Base-by-base conservation (phyloP, 2,797 vertebrate species). In the Strix occidentalis region DNA sequence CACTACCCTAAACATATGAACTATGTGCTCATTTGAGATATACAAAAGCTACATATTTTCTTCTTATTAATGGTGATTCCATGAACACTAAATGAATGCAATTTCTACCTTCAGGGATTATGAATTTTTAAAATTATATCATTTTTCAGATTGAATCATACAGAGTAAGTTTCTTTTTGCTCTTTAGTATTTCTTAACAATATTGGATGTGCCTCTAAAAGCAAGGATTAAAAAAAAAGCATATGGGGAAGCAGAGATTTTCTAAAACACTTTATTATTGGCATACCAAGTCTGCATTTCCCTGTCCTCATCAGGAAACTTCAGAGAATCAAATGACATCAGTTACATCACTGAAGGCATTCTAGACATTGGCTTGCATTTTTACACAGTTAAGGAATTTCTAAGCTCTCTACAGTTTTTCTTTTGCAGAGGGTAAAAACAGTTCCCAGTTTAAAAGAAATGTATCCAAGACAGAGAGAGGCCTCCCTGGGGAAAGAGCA, bases 331-430 rank as follows among this genome's bases (percentile, higher is more conserved):
- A 86, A 65, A 84, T 72, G 41, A 54, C 85, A 91, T 65, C 64
- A 86, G 58, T 72, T 87, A 35, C 66, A 66, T 76, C 91, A 94
- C 0, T 63, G 76, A 69, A 83, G 64, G 23, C 70, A 65, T 86
- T 75, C 65, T 65, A 81, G 65, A 79, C 58, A 24, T 37, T 76
- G 58, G 63, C 50, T 84, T 69, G 23, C 39, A 26, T 88, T 91
- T 95, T 89, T 53, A 85, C 50, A 90, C 5, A 79, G 61, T 66
- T 72, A 66, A 86, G 51, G 54, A 94, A 94, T 79, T 95, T 87
- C 76, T 65, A 72, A 72, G 76, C 61, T 95, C 79, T 88, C 61
- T 10, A 51, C 23, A 66, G 56, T 54, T 84, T 76, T 90, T 58
- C 35, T 87, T 82, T 76, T 89, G 70, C 60, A 81, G 33, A 92